Conservation (phyloP, 2,113 vertebrate genomes). For the Halichoeres trimaculatus region DNA sequence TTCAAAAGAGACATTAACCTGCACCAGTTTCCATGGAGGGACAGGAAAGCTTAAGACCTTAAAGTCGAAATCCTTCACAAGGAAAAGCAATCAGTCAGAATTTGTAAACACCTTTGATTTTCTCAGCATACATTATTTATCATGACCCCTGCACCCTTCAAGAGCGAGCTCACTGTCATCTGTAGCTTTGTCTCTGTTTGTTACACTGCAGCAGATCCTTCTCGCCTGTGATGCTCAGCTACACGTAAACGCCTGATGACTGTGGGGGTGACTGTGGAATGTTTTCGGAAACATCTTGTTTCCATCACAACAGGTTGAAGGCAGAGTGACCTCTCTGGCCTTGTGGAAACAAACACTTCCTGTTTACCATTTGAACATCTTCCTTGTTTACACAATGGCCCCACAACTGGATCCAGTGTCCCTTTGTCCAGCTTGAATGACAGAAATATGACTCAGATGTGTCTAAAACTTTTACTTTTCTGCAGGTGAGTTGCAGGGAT, state of each 20-base stretch:
- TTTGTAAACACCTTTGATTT: too few relatives aligned
- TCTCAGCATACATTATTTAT: too few relatives aligned
- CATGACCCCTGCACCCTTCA: too few relatives aligned
- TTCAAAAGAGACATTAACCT: slow-evolving; percentile 6
- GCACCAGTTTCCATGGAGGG: too few relatives aligned
- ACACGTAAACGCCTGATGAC: background rate
- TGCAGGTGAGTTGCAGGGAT: background rate
- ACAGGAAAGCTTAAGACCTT: too few relatives aligned
- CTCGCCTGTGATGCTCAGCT: background rate
- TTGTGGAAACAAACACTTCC: slow-evolving; percentile 66
- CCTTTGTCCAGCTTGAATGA: background rate
- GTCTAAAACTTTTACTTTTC: background rate
- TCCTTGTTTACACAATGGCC: slow-evolving; percentile 45
- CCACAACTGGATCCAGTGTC: slow-evolving; percentile 22
- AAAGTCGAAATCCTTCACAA: too few relatives aligned
- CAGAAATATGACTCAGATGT: background rate
- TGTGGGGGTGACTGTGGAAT: slow-evolving; percentile 38
- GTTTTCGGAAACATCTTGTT: slow-evolving; percentile 63
- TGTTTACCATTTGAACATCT: slow-evolving; percentile 54
- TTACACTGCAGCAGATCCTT: background rate
- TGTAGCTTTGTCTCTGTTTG: background rate
- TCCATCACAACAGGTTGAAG: slow-evolving; percentile 70
- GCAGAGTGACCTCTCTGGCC: slow-evolving; percentile 56
- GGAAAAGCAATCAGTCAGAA: too few relatives aligned
- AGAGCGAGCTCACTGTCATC: too few relatives aligned